Percentiles rank a stretch among this genome's conserved stretches.
Evolutionary conservation across 2,797 vertebrate genomes (phyloP).

Genomic region (Bryconaethiops microstoma): DNA sequence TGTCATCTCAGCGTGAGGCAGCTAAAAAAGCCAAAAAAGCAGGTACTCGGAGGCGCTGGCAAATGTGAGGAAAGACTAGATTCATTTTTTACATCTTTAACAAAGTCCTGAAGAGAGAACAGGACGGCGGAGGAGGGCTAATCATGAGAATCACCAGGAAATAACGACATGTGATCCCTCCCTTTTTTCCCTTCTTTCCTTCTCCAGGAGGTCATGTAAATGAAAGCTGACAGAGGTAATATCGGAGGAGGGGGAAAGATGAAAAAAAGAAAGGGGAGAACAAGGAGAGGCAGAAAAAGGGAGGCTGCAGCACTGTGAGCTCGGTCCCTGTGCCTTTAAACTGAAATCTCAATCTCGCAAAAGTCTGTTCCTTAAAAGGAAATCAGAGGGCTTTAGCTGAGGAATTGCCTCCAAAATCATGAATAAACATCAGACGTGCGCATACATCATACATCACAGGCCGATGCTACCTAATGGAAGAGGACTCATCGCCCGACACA

Average conservation of each 20-base stretch:
- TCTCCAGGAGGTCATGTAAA: conserved; percentile 76
- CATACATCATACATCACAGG: conserved; percentile 84
- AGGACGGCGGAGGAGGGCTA: conserved; percentile 66
- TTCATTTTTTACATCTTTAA: conserved; percentile 70
- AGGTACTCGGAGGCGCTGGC: conserved; percentile 12
- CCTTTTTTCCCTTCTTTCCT: conserved; percentile 27
- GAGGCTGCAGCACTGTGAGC: conserved; percentile 62
- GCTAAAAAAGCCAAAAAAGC: neutral
- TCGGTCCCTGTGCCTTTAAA: conserved; percentile 74
- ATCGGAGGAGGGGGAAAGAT: conserved; percentile 68
- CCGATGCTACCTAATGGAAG: conserved; percentile 79
- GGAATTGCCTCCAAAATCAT: conserved; percentile 79
- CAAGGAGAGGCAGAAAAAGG: conserved; percentile 30
- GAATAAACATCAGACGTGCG: conserved; percentile 82
- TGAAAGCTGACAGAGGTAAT: conserved; percentile 76
- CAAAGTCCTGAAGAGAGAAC: conserved; percentile 71
- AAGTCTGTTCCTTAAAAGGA: conserved; percentile 84
- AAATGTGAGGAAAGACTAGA: conserved; percentile 60
- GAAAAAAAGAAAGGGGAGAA: conserved; percentile 54
- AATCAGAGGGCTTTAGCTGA: conserved; percentile 77
- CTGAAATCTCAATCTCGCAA: conserved; percentile 77
- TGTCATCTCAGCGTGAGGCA: neutral
- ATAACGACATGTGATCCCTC: conserved; percentile 68
- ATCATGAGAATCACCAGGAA: conserved; percentile 70
- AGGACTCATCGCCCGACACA: conserved; percentile 76